Evolutionary conservation across 2,113 vertebrate genomes (phyloP), one percentile per base, ranked within the genome.

Genomic region (Forbesichthys papilliferus): DNA sequence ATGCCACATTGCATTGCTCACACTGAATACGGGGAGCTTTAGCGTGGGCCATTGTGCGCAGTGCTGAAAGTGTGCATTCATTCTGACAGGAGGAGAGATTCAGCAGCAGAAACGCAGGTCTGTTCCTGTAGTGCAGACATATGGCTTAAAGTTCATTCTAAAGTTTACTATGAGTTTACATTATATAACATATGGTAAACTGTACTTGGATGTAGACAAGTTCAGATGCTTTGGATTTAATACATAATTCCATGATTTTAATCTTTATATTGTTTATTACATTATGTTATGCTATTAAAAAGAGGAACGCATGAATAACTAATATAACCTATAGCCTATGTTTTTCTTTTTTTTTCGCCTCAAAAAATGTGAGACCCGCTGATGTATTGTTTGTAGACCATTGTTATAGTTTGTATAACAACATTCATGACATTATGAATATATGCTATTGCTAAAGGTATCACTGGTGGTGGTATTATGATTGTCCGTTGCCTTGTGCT

Each of bases 11-110:
- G 85, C 85, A 81, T 82, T 83, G 80, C 85, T 84, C 84, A 66
- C 78, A 61, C 59, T 70, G 84, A 89, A 91, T 86, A 89, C 89
- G 88, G 87, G 82, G 89, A 92, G 88, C 88, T 88, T 90, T 89
- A 81, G 89, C 86, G 81, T 83, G 81, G 83, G 79, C 91, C 87
- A 90, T 91, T 91, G 89, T 92, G 87, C 83, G 69, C 80, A 74
- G 68, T 78, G 75, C 84, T 91, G 86, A 91, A 91, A 91, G 87
- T 92, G 79, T 83, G 88, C 85, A 88, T 88, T 90, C 90, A 91
- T 92, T 87, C 86, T 83, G 87, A 87, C 87, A 88, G 80, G 80
- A 85, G 84, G 73, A 72, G 75, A 85, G 86, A 79, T 85, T 86
- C 78, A 64, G 64, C 27, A 42, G 27, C 75, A 79, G 68, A 71